Base-by-base conservation (phyloP, 1,140 invertebrate species). In the Episyrphus balteatus region DNA sequence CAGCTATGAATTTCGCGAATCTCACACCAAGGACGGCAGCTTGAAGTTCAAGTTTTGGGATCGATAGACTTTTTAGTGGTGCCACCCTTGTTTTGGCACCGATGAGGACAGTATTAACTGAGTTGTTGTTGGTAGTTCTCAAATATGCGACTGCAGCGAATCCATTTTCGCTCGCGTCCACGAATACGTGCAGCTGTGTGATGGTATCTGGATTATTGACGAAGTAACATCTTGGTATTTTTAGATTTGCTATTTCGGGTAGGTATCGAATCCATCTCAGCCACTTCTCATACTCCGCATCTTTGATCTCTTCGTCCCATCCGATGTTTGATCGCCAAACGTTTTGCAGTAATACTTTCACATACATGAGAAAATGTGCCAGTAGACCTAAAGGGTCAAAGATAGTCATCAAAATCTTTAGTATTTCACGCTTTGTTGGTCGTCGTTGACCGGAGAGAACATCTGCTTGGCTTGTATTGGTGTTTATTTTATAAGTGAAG, bases 361-460 rank as follows among this genome's bases (percentile, higher is more conserved):
- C 40, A 30, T 54, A 55, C 19, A 70, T 60, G 12, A 49, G 56
- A 33, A 66, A 61, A 10, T 69, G 63, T 5, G 58, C 41, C 5
- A 71, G 30, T 31, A 67, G 61, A 11, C 68, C 69, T 9, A 67
- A 50, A 6, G 65, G 61, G 46, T 72, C 69, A 52, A 61, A 71
- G 18, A 70, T 51, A 12, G 52, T 49, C 54, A 63, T 55, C 1
- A 64, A 52, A 0, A 60, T 44, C 2, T 53, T 46, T 2, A 68
- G 44, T 15, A 64, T 46, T 21, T 57, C 46, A 13, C 61, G 30
- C 41, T 70, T 68, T 2, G 62, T 59, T 1, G 57, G 59, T 32
- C 5, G 34, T 12, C 31, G 34, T 10, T 15, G 11, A 14, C 40
- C 49, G 12, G 21, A 13, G 6, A 45, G 26, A 14, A 54, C 39